Base-by-base conservation (phyloP, 2,113 vertebrate genomes). In the Pogonocichla stellata region DNA sequence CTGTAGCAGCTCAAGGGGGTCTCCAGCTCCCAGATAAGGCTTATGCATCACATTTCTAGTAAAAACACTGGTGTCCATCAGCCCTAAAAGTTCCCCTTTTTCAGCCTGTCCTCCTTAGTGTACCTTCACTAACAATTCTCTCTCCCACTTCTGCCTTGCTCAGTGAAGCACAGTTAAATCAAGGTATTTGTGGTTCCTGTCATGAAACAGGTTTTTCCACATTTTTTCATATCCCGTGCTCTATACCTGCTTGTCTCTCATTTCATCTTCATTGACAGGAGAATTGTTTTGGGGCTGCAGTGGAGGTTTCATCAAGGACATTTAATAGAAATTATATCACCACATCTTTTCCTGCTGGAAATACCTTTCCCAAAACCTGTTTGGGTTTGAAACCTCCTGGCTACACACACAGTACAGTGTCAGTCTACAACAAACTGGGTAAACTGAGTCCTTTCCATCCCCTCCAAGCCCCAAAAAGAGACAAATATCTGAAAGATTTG, bases 151-250 rank as follows among this genome's bases (percentile, higher is more conserved):
- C 85, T 80, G 33, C 60, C 74, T 82, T 17, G 24, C 54, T 82
- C 85, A 82, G 14, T 3, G 17, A 69, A 69, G 56, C 58, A 42
- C 40, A 48, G 74, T 64, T 57, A 88, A 88, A 86, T 5, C 38
- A 25, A 86, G 43, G 47, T 29, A 83, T 74, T 90, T 75, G 48
- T 5, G 18, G 33, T 72, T 61, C 71, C 67, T 47, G 64, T 62
- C 29, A 61, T 19, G 51, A 88, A 94, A 95, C 80, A 86, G 91
- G 82, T 92, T 93, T 88, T 83, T 42, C 92, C 60, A 78, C 86
- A 92, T 95, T 93, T 88, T 90, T 86, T 73, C 34, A 50, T 74
- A 88, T 43, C 79, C 56, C 36, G 2, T 70, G 43, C 47, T 81
- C 80, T 47, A 51, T n/a, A 33, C 20, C 66, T 61, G 34, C 47